Evolutionary conservation across 23 tunicate genomes (phyloP).

Genomic region (Trididemnum miniatum): DNA sequence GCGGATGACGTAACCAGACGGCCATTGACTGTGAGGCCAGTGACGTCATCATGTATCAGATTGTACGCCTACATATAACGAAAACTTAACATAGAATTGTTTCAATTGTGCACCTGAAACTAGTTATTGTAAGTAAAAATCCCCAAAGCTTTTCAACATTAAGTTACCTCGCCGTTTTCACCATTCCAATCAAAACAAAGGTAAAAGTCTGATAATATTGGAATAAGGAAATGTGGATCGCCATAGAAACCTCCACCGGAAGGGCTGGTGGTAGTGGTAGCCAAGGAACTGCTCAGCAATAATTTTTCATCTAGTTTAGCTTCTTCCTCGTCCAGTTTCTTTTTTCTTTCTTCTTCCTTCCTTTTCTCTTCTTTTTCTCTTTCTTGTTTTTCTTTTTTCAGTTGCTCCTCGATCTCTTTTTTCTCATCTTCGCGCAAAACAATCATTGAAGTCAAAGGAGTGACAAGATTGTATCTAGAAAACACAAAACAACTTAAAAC

Average conservation of each 20-base stretch:
- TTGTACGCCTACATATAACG: conserved; percentile 46
- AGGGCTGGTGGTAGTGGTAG: background rate
- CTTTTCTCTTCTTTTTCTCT: conserved; percentile 32
- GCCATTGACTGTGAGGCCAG: conserved; percentile 50
- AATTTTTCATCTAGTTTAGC: conserved; percentile 1
- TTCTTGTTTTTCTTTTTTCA: conserved; percentile 45
- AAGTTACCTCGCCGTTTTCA: conserved; percentile 52
- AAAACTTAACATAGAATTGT: too few species aligned
- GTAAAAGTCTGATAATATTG: conserved; percentile 43
- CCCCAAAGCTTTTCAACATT: too few species aligned
- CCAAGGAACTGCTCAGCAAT: background rate
- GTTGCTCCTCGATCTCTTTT: conserved; percentile 44
- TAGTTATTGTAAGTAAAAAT: too few species aligned
- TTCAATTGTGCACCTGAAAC: too few species aligned
- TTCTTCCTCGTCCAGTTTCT: conserved; percentile 33
- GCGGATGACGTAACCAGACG: conserved; percentile 33
- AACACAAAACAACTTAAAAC: background rate
- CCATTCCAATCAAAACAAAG: conserved; percentile 88
- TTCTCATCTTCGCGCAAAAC: conserved; percentile 55
- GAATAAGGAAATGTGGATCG: conserved; percentile 83
- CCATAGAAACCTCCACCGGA: conserved; percentile 74
- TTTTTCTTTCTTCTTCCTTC: conserved; percentile 36
- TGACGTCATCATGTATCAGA: conserved; percentile 46
- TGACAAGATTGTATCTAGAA: conserved; percentile 67
- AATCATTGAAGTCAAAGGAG: conserved; percentile 71